phyloP scores from a whole-genome alignment of 1,140 invertebrate species.

The Pentalonia nigronervosa region DNA sequence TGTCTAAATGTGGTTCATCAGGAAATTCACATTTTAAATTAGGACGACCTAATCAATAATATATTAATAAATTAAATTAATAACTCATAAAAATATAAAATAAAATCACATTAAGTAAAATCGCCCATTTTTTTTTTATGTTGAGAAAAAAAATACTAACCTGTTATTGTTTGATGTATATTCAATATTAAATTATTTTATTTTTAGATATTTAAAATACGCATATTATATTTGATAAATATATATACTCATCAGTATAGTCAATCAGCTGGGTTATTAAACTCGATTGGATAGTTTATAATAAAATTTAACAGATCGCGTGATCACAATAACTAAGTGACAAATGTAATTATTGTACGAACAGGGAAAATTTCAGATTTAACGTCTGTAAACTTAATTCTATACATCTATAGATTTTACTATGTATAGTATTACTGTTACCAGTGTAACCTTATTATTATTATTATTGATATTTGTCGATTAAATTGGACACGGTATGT shows the following conservation, averaged over 20 bases:
- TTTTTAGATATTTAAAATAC: background rate
- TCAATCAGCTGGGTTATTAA: background rate
- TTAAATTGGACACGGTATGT: slow-evolving; percentile 16
- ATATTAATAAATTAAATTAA: background rate
- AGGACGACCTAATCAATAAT: background rate
- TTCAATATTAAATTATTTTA: background rate
- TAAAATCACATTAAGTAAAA: background rate
- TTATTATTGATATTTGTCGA: slow-evolving; percentile 41
- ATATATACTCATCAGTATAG: background rate
- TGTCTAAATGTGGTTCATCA: slow-evolving; percentile 66
- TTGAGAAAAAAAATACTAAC: background rate
- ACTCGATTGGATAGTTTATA: background rate
- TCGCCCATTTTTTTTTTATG: background rate
- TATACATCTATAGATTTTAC: slow-evolving; percentile 2
- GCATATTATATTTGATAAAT: background rate
- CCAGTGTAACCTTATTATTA: slow-evolving; percentile 18
- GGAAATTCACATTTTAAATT: slow-evolving; percentile 62
- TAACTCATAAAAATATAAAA: background rate
- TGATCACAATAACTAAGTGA: slow-evolving; percentile 22
- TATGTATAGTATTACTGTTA: background rate
- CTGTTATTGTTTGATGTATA: background rate
- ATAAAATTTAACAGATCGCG: slow-evolving; percentile 37
- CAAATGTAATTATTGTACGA: slow-evolving; percentile 13
- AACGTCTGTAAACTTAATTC: slow-evolving; percentile 22
- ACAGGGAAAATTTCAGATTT: background rate